A percentile compares a stretch with the other conserved stretches of the same genome.
phyloP scores from a whole-genome alignment of 2,113 vertebrate genomes.

The Actenoides lindsayi region DNA sequence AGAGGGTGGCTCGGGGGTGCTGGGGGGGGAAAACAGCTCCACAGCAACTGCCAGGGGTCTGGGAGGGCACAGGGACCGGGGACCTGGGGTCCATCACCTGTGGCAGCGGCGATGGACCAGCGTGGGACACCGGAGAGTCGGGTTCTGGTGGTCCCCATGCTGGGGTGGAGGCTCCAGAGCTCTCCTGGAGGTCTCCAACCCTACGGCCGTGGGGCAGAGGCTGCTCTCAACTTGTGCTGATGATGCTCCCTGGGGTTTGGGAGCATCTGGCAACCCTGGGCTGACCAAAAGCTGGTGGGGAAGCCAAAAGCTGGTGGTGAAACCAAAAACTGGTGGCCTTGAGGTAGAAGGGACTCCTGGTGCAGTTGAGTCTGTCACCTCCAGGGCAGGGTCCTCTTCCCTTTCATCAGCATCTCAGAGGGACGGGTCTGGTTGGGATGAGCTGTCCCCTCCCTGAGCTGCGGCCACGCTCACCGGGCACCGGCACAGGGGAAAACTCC shows the following conservation, averaged over 20 bases:
- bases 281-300: not conserved
- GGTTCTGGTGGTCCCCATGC: not conserved
- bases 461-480: not conserved
- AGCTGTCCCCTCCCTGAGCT: not conserved
- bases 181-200: not conserved
- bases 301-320: not conserved
- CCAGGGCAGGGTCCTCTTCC: not conserved
- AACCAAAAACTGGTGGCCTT: not conserved
- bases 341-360: not conserved
- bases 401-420: not conserved
- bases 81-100: not conserved
- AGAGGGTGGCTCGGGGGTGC: constrained; percentile 50
- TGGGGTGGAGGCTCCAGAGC: not conserved
- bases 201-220: not conserved
- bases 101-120: not conserved
- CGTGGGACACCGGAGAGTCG: fast-evolving
- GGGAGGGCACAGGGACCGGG: not conserved
- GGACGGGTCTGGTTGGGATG: fast-evolving
- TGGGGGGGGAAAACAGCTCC: not conserved
- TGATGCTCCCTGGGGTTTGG: not conserved
- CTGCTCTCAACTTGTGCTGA: not conserved
- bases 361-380: fast-evolving
- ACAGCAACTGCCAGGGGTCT: not conserved
- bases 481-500: not conserved
- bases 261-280: fast-evolving